phyloP scores from a whole-genome alignment of 2,888 invertebrate species.

The Anthrax anthrax region DNA sequence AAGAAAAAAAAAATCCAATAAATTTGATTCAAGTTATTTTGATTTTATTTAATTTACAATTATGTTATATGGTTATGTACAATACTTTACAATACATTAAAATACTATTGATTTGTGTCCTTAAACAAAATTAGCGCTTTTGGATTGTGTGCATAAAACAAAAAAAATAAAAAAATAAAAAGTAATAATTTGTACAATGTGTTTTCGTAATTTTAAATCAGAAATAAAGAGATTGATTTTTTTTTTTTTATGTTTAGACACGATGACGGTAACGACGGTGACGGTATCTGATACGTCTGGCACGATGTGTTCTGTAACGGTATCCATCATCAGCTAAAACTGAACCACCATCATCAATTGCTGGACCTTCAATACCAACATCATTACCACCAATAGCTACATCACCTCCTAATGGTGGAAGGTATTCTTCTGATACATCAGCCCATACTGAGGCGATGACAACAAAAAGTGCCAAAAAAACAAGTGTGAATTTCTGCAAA shows the following conservation, averaged over 20 bases:
- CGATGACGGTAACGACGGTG: not conserved
- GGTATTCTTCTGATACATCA: not conserved
- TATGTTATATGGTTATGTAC: too few species aligned
- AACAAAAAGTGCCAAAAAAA: not conserved
- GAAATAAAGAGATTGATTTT: too few species aligned
- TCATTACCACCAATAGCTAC: conserved; percentile 5
- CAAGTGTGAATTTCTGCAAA: not conserved
- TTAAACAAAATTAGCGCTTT: too few species aligned
- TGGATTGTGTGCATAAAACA: too few species aligned
- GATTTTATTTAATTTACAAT: too few species aligned
- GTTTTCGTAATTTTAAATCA: too few species aligned
- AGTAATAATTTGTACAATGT: too few species aligned
- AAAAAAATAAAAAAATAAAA: too few species aligned
- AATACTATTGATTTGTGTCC: too few species aligned
- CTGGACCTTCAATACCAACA: conserved; percentile 8
- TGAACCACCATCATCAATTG: not conserved
- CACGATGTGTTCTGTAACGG: not conserved
- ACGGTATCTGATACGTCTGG: not conserved
- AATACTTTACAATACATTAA: too few species aligned
- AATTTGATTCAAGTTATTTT: too few species aligned
- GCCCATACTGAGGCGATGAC: not conserved
- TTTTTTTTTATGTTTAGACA: not conserved
- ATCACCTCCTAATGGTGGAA: not conserved
- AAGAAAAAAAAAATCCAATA: too few species aligned
- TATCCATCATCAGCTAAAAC: not conserved